Evolutionary conservation across 2,888 invertebrate species (phyloP).

Genomic region (Nesidiocoris tenuis): DNA sequence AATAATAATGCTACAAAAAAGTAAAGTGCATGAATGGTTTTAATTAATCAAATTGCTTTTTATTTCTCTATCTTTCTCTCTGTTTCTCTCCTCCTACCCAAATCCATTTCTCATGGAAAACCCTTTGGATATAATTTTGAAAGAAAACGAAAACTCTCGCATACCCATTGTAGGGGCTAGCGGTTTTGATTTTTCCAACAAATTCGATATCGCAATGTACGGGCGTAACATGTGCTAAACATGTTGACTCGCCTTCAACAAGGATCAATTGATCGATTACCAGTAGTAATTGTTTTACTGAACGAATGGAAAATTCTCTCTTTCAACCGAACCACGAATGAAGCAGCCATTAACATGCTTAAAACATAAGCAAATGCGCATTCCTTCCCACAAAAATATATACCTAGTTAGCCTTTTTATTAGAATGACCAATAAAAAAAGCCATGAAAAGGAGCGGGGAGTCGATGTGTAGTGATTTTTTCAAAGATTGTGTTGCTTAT

Average conservation of each 20-base stretch:
- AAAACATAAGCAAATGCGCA: neutral
- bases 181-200: no score
- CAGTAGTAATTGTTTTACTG: no score
- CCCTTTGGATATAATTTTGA: no score
- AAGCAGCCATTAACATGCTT: neutral
- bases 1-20: conserved; percentile 51
- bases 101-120: conserved; percentile 37
- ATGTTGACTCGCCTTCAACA: no score
- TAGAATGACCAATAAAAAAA: conserved; percentile 19
- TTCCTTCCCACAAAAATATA: neutral
- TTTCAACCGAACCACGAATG: neutral
- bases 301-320: neutral
- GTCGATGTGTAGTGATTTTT: conserved; percentile 45
- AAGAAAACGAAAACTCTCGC: conserved; percentile 25
- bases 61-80: conserved; percentile 49
- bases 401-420: neutral
- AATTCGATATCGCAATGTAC: no score
- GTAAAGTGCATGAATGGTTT: conserved; percentile 51
- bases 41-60: conserved; percentile 51
- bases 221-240: conserved; percentile 39
- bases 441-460: conserved; percentile 42
- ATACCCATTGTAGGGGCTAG: no score
- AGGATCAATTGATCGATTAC: no score
- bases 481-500: conserved; percentile 44
- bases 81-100: conserved; percentile 46